Conservation (phyloP, 2,113 vertebrate genomes). For the Sclerurus mexicanus region DNA sequence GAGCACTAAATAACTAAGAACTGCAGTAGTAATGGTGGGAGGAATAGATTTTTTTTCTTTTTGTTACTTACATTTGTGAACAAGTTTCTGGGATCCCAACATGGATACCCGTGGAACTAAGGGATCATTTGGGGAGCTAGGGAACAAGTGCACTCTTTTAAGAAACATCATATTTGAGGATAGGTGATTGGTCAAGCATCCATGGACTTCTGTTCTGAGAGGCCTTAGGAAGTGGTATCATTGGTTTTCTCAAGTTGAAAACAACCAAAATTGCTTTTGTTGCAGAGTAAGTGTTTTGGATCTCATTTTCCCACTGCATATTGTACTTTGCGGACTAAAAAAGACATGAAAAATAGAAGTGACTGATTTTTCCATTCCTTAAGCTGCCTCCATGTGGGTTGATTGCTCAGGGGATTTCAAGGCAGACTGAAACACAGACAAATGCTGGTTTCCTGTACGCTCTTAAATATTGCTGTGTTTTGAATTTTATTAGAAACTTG, state of each 20-base stretch:
- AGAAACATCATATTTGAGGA: neutral
- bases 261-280: neutral
- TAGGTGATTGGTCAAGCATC: neutral
- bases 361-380: constrained; percentile 65
- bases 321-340: constrained; percentile 46
- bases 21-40: neutral
- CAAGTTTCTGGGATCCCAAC: neutral
- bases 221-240: neutral
- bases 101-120: neutral
- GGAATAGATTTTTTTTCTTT: neutral
- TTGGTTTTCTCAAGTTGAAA: neutral
- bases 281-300: constrained; percentile 19
- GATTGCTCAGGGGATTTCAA: constrained; percentile 68
- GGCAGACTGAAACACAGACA: constrained; percentile 69
- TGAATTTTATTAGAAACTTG: constrained; percentile 66
- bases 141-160: neutral
- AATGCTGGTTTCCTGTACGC: constrained; percentile 45
- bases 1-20: neutral
- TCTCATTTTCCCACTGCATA: constrained; percentile 41
- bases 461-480: constrained; percentile 64
- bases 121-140: neutral
- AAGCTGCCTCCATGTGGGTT: constrained; percentile 54
- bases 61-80: neutral
- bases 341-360: constrained; percentile 63
- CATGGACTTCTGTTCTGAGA: neutral